Base-by-base conservation (phyloP, 2,888 invertebrate species). In the Atherix ibis region DNA sequence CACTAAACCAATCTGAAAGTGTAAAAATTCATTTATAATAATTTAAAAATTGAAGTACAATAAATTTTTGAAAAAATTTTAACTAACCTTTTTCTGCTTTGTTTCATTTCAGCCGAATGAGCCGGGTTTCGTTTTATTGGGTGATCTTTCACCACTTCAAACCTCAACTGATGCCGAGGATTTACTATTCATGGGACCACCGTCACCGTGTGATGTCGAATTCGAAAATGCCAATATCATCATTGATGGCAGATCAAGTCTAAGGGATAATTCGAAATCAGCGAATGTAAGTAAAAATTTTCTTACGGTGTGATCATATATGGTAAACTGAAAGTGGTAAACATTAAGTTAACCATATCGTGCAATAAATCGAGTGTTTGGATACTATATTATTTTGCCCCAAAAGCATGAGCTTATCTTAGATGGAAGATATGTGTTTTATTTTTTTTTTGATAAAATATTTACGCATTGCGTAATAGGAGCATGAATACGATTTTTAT, bases 191-290 rank as follows among this genome's bases (percentile, higher is more conserved):
- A 44, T 58, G 66, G 73, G 71, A 42, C 76, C 76, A 43, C 82
- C 83, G 26, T 78, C 82, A 49, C 84, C 84, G 22, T 82, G 83
- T 64, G 72, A 76, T 63, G 79, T 87, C 49, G 71, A 73, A 48
- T 87, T 88, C 65, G 70, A 77, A 58, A 87, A 87, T 65, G 85
- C 81, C 63, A 85, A 87, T 64, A 71, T 88, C 56, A 75, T 88
- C 62, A 88, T 88, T 65, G 84, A 85, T 65, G 88, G 88, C 39
- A 76, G 75, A 61, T 85, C 85, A 56, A 84, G 79, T 65, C 72
- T 88, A 56, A 74, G 73, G 47, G 68, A 66, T 51, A 66, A 69
- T 50, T 38, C 53, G 48, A 58, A 55, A 56, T 58, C 58, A 46
- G 46, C 51, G 46, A 47, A 52, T 52, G 58, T 59, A 38, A 52